These are phyloP conservation scores for Erebia ligea DNA, from an alignment of 2,888 invertebrate species.

Conservation along the genomic window DNA sequence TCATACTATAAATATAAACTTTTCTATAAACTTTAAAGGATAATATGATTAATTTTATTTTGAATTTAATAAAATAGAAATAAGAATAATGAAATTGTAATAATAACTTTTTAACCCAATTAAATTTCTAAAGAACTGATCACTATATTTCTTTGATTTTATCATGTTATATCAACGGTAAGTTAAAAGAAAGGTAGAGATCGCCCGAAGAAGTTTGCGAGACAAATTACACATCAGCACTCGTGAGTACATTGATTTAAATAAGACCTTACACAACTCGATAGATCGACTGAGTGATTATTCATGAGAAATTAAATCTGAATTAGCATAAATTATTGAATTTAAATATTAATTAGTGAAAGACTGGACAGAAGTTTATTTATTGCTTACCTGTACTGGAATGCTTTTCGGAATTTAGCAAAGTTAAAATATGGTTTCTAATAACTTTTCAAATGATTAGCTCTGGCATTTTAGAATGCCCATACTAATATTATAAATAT, in stretches of 20 bases:
- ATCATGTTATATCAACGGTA: background rate
- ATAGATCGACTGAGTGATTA: conserved; percentile 48
- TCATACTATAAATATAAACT: too few relatives aligned
- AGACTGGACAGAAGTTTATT: conserved; percentile 8
- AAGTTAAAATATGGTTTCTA: too few relatives aligned
- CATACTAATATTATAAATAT: too few relatives aligned
- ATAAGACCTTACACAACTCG: conserved; percentile 52
- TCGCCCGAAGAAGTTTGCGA: conserved; percentile 58
- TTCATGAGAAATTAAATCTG: conserved; percentile 42
- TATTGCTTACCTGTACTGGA: background rate
- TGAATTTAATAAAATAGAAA: too few relatives aligned
- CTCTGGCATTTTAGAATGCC: too few relatives aligned
- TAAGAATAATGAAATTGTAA: too few relatives aligned
- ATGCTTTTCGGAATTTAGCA: background rate
- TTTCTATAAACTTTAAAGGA: too few relatives aligned
- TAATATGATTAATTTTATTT: too few relatives aligned
- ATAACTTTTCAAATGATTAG: too few relatives aligned
- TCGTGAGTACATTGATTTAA: conserved; percentile 67
- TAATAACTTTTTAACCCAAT: too few relatives aligned
- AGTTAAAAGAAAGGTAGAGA: conserved; percentile 57
- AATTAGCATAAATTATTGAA: conserved; percentile 18
- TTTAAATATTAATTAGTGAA: conserved; percentile 9
- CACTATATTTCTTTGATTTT: background rate
- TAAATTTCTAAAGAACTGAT: background rate
- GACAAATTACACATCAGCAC: conserved; percentile 60